phyloP scores from a whole-genome alignment of 2,113 vertebrate genomes.

The Ranitomeya imitator region DNA sequence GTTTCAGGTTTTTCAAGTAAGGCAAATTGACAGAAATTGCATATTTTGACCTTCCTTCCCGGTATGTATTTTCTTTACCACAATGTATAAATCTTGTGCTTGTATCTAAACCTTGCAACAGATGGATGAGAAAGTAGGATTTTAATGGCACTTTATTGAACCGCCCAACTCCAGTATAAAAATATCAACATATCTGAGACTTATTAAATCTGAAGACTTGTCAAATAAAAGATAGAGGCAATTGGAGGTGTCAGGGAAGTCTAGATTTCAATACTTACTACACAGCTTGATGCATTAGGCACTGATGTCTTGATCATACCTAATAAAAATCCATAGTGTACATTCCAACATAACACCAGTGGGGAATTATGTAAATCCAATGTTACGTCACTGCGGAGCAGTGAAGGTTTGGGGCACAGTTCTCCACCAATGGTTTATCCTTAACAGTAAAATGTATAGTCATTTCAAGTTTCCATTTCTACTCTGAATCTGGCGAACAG shows the following conservation, averaged over 20 bases:
- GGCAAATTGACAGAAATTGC: conserved; percentile 17
- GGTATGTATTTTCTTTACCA: not conserved
- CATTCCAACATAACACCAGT: not conserved
- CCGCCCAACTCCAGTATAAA: conserved; percentile 1
- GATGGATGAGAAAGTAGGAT: conserved; percentile 25
- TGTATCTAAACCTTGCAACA: not conserved
- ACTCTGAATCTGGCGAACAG: no score
- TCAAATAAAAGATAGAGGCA: conserved; percentile 41
- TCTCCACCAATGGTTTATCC: no score
- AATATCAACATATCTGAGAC: conserved; percentile 35
- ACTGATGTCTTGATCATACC: conserved; percentile 13
- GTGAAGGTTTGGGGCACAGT: no score
- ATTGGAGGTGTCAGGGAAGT: conserved; percentile 31
- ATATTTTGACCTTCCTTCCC: conserved; percentile 13
- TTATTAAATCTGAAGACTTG: conserved; percentile 51
- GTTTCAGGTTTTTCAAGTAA: not conserved
- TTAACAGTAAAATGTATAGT: no score
- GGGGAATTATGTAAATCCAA: conserved; percentile 18
- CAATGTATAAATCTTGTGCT: not conserved
- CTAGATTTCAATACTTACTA: conserved; percentile 23
- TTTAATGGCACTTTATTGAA: conserved; percentile 24
- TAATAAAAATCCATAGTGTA: conserved; percentile 18
- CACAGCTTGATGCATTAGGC: not conserved
- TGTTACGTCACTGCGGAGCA: not conserved
- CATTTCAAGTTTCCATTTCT: no score